These are phyloP conservation scores for Caradrina kadenii DNA, from an alignment of 2,888 invertebrate genomes.

Conservation along the genomic window DNA sequence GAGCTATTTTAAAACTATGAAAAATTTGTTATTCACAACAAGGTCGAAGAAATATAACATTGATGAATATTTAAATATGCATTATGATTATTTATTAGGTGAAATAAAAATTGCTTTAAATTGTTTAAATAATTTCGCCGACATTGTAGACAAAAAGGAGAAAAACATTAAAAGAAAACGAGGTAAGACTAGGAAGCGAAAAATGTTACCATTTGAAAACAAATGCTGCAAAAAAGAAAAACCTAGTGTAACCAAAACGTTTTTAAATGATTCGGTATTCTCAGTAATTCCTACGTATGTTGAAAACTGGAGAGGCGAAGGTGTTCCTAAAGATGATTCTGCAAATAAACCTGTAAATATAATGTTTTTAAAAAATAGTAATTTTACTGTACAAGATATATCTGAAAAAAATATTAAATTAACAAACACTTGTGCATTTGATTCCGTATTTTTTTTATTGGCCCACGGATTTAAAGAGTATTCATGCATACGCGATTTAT, in stretches of 20 bases:
- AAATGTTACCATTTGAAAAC: slow-evolving; percentile 42
- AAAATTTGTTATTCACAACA: slow-evolving; percentile 48
- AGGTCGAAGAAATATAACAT: slow-evolving; percentile 44
- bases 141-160: slow-evolving; percentile 44
- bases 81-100: slow-evolving; percentile 46
- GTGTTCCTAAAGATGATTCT: slow-evolving; percentile 46
- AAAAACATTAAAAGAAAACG: slow-evolving; percentile 47
- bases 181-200: slow-evolving; percentile 50
- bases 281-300: slow-evolving; percentile 49
- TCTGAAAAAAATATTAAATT: slow-evolving; percentile 42
- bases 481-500: slow-evolving; percentile 45
- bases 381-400: slow-evolving; percentile 41
- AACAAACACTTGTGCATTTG: slow-evolving; percentile 48
- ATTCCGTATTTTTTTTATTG: slow-evolving; percentile 50
- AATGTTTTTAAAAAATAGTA: slow-evolving; percentile 47
- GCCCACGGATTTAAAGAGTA: slow-evolving; percentile 46
- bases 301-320: slow-evolving; percentile 51
- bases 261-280: slow-evolving; percentile 49
- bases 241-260: slow-evolving; percentile 45
- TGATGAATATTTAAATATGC: slow-evolving; percentile 50
- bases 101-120: slow-evolving; percentile 48
- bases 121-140: slow-evolving; percentile 45
- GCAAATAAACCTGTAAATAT: slow-evolving; percentile 46
- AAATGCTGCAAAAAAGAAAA: slow-evolving; percentile 48
- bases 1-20: slow-evolving; percentile 50